These are phyloP conservation scores for Erannis defoliaria DNA, from an alignment of 2,888 invertebrate genomes.

Conservation along the genomic window DNA sequence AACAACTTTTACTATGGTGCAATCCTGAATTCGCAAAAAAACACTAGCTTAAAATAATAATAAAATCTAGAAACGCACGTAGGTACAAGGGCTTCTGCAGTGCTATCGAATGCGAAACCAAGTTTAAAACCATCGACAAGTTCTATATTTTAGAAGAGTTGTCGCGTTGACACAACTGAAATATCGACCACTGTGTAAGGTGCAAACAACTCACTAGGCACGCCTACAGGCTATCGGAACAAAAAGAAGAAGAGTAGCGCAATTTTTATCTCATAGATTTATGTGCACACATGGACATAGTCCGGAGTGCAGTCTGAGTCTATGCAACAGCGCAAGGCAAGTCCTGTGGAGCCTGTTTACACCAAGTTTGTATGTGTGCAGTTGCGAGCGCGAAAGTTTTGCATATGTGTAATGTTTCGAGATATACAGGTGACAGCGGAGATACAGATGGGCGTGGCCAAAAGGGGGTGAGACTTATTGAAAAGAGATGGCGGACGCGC, in stretches of 20 bases:
- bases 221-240: constrained; percentile 78
- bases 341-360: constrained; percentile 51
- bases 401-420: constrained; percentile 87
- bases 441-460: constrained; percentile 83
- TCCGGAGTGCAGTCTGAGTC: constrained; percentile 43
- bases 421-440: constrained; percentile 86
- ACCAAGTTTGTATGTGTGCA: constrained; percentile 60
- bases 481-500: constrained; percentile 85
- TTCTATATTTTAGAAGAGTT: constrained; percentile 61
- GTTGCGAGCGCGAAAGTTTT: constrained; percentile 83
- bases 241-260: constrained; percentile 73
- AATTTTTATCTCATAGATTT: constrained; percentile 86
- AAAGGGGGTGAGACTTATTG: constrained; percentile 82
- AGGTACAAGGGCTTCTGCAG: constrained; percentile 38
- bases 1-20: too few species aligned
- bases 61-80: constrained; percentile 35
- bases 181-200: constrained; percentile 84
- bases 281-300: constrained; percentile 57
- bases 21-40: too few species aligned
- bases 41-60: too few species aligned
- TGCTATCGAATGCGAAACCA: constrained; percentile 30
- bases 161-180: constrained; percentile 76
- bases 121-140: constrained; percentile 50
- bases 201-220: constrained; percentile 84
- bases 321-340: constrained; percentile 33